A percentile compares a stretch with the other conserved stretches of the same genome.
Conservation (phyloP, 2,888 invertebrate genomes). For the Polyommatus icarus region DNA sequence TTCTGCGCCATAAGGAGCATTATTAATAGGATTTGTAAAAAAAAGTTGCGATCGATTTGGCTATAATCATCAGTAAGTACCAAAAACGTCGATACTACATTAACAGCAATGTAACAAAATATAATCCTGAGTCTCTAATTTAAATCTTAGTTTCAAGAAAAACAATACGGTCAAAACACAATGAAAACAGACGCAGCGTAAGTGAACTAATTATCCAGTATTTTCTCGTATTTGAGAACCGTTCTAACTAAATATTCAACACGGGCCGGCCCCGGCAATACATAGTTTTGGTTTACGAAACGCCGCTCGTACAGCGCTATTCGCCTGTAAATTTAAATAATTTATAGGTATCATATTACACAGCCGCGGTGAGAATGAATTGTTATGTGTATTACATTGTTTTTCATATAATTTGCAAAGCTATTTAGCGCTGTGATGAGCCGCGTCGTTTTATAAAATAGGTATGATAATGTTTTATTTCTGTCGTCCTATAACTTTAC, state of each 20-base stretch:
- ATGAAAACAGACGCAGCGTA: background rate
- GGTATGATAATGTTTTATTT: background rate
- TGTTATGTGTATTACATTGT: slow-evolving; percentile 19
- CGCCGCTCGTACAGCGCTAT: slow-evolving; percentile 48
- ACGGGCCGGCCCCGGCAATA: slow-evolving; percentile 57
- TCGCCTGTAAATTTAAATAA: slow-evolving; percentile 27
- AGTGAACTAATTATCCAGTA: slow-evolving; percentile 28
- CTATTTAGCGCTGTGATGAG: background rate
- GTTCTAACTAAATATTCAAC: slow-evolving; percentile 63
- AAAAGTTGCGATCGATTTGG: too few species aligned
- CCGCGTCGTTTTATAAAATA: background rate
- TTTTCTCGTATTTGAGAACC: slow-evolving; percentile 46
- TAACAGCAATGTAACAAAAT: too few species aligned
- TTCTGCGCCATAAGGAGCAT: too few species aligned
- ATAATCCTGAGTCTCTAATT: background rate
- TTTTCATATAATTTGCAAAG: slow-evolving; percentile 9
- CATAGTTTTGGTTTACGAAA: slow-evolving; percentile 72
- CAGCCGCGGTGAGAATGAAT: slow-evolving; percentile 12
- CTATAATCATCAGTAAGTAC: too few species aligned
- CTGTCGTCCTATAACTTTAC: background rate
- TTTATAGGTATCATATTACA: slow-evolving; percentile 30
- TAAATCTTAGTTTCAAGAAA: background rate
- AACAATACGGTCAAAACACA: background rate
- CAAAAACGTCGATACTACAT: too few species aligned
- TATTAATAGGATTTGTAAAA: too few species aligned